These are phyloP conservation scores for Pocillopora meandrina DNA, from an alignment of 92 coral and sea anemone species.

Conservation along the genomic window DNA sequence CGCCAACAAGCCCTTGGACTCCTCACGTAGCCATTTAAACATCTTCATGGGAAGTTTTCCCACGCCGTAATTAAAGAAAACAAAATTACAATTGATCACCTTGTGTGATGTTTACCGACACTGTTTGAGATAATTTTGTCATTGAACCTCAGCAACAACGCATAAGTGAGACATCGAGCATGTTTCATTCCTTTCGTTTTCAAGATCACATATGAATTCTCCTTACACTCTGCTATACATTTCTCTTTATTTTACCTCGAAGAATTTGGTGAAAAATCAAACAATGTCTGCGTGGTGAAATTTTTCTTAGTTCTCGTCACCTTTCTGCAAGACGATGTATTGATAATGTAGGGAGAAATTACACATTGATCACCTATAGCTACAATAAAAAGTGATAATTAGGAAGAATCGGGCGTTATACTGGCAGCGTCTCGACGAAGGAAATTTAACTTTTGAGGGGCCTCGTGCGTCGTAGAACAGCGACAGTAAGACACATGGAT, in stretches of 20 bases:
- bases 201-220: neutral
- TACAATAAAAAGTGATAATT: too few species aligned
- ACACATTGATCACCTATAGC: too few species aligned
- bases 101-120: slow-evolving; percentile 39
- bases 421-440: too few species aligned
- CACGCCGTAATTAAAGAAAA: slow-evolving; percentile 43
- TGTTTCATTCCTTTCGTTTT: neutral
- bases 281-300: too few species aligned
- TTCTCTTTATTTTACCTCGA: neutral
- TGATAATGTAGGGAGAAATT: too few species aligned
- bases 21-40: slow-evolving; percentile 11
- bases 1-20: slow-evolving; percentile 10
- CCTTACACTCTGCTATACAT: neutral
- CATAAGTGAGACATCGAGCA: neutral
- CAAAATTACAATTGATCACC: slow-evolving; percentile 26
- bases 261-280: neutral
- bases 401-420: too few species aligned
- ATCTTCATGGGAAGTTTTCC: slow-evolving; percentile 13
- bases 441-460: too few species aligned
- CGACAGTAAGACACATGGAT: too few species aligned
- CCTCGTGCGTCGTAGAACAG: too few species aligned
- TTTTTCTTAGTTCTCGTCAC: too few species aligned
- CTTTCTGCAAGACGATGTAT: too few species aligned
- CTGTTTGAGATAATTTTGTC: neutral
- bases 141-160: neutral